Evolutionary conservation across 2,888 invertebrate species (phyloP).

Genomic region (Euspilapteryx auroguttella): DNA sequence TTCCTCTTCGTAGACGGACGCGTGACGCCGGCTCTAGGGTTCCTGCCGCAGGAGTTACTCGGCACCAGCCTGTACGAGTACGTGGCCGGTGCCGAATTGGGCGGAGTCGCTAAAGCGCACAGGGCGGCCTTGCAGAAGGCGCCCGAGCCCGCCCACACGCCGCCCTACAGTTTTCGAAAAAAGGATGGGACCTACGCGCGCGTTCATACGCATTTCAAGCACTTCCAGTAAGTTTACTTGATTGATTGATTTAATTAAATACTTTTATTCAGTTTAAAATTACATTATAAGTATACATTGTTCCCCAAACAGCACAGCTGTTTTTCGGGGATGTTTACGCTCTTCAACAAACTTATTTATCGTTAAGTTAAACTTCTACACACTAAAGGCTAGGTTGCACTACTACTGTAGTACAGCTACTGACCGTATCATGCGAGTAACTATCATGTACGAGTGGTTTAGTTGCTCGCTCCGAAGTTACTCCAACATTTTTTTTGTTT

Average conservation of each 20-base stretch:
- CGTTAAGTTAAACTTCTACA: no score
- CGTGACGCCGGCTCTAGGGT: constrained; percentile 86
- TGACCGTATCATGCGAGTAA: no score
- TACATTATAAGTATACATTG: no score
- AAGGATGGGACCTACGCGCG: constrained; percentile 75
- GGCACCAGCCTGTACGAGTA: constrained; percentile 94
- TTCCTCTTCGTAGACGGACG: constrained; percentile 93
- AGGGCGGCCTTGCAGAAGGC: constrained; percentile 71
- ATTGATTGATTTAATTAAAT: background rate
- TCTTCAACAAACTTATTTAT: no score
- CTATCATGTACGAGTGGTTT: no score
- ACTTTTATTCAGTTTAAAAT: no score
- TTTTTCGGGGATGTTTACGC: no score
- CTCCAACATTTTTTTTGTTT: no score
- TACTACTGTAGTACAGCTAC: no score
- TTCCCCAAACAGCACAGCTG: no score
- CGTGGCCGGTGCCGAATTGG: constrained; percentile 80
- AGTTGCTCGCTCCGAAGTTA: no score
- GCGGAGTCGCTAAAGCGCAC: constrained; percentile 79
- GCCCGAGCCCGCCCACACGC: constrained; percentile 68
- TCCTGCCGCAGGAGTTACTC: constrained; percentile 88
- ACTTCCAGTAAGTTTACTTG: constrained; percentile 62
- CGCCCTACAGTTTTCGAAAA: constrained; percentile 77
- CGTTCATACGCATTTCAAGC: constrained; percentile 83
- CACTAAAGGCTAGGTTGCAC: no score